A percentile compares a stretch with the other conserved stretches of the same genome.
Evolutionary conservation across 2,888 invertebrate species (phyloP).

Genomic region (Pollenia labialis): DNA sequence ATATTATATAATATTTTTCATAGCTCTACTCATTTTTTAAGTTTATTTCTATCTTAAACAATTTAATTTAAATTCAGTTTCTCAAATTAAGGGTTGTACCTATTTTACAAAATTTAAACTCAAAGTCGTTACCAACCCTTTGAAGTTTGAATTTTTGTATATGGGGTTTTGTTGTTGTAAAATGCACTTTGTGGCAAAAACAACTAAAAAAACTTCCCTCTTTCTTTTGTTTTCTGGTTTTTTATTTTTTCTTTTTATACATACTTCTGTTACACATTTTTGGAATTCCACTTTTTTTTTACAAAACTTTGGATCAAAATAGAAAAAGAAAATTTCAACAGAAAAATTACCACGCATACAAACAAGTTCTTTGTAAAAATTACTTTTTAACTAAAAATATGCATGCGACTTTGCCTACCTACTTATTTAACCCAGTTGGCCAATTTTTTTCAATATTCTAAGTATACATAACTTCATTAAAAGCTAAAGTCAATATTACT

Average conservation of each 20-base stretch:
- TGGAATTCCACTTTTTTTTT: conserved; percentile 65
- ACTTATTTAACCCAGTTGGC: conserved; percentile 3
- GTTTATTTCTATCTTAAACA: neutral
- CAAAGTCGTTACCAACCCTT: conserved; percentile 40
- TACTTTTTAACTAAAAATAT: neutral
- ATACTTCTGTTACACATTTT: conserved; percentile 59
- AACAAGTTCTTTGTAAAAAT: conserved; percentile 28
- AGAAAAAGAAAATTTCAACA: conserved; percentile 52
- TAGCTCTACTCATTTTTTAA: neutral
- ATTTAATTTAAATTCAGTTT: neutral
- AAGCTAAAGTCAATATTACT: too few relatives aligned
- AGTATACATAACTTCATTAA: too few relatives aligned
- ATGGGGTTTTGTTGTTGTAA: neutral
- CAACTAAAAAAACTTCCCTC: conserved; percentile 26
- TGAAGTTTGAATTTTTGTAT: conserved; percentile 25
- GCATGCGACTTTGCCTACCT: neutral
- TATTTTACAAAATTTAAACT: conserved; percentile 12
- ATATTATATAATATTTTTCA: neutral
- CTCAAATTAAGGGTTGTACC: conserved; percentile 6
- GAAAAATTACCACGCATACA: conserved; percentile 44
- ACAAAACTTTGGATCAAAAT: conserved; percentile 56
- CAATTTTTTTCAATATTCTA: neutral
- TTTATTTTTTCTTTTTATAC: neutral
- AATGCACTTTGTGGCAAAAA: conserved; percentile 57
- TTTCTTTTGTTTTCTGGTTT: neutral